Base-by-base conservation (phyloP, 2,888 invertebrate genomes). In the Achlya flavicornis region DNA sequence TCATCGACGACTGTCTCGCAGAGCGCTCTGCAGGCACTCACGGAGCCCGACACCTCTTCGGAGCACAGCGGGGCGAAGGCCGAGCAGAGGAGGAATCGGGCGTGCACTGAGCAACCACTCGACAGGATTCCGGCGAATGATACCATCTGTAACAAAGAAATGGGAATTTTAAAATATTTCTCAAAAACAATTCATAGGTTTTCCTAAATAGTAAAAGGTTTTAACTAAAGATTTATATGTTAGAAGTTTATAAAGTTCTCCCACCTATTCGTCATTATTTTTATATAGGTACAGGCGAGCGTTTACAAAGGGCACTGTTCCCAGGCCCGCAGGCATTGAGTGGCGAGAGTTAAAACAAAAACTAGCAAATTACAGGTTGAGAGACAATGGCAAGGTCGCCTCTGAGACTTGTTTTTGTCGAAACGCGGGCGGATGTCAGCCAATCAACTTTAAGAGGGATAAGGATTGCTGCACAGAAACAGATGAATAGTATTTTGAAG, bases 31-130 rank as follows among this genome's bases (percentile, higher is more conserved):
- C 98, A 98, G 11, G 97, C 97, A 66, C 97, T 97, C 68, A 98
- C 97, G 57, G 97, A 96, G 76, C 96, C 96, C 35, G 96, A 96
- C 70, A 97, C 97, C 87, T 97, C 96, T 81, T 97, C 97, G 41
- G 98, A 97, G 90, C 98, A 98, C 87, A 98, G 96, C 48, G 98
- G 98, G 11, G 97, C 97, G 88, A 97, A 97, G 63, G 98, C 96
- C 16, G 98, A 97, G 92, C 98, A 98, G 68, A 98, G 95, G 83
- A 98, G 96, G 88, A 98, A 97, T 74, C 97, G 95, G 57, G 97
- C 95, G 81, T 97, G 96, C 65, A 95, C 94, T 5, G 97, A 97
- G 85, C 98, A 98, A 62, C 96, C 96, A 80, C 96, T 96, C 73
- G 97, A 95, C 63, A 98, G 95, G 67, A 98, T 93, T 0, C 96